Base-by-base conservation (phyloP, 2,888 invertebrate genomes). In the Melinaea marsaeus region DNA sequence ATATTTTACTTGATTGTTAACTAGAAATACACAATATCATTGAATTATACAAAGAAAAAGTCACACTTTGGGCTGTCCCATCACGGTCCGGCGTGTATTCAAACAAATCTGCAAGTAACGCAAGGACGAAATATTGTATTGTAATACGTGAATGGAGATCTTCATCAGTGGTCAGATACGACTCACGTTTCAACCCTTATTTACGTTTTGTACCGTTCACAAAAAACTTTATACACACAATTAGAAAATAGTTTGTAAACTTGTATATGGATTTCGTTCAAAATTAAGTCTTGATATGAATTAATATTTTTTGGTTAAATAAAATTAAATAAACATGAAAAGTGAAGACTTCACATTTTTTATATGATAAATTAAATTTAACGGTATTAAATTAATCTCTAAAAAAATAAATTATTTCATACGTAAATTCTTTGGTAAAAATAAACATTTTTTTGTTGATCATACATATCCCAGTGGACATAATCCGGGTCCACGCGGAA, bases 401-500 rank as follows among this genome's bases (percentile, higher is more conserved):
- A 13, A 37, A 11, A 48, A 57, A 57, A 55, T n/a, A n/a, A n/a
- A n/a, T 3, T 0, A 33, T 45, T 57, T 13, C 11, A 11, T 33
- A 61, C 9, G 5, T 57, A 51, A 9, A 33, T 34, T 11, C 54
- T n/a, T 33, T 35, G 7, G 13, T 2, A 7, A 45, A 2, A 69
- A 13, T 54, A 33, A n/a, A n/a, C n/a, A n/a, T n/a, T n/a, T 74
- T 76, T 79, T 75, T 83, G 78, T 74, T 63, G 61, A 72, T 80
- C 56, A 66, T 84, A 68, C 69, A 62, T 63, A 48, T 72, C 78
- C 72, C 71, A 55, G 34, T 72, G 76, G 79, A 78, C 74, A 69
- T 80, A 83, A 82, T 79, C 79, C 75, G 64, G 75, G 79, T 79
- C 79, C 75, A 85, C 79, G 82, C 86, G 86, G 86, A 86, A 86